Evolutionary conservation across 2,113 vertebrate species (phyloP), one percentile per base, ranked within the genome.

Genomic region (Otocyon megalotis): DNA sequence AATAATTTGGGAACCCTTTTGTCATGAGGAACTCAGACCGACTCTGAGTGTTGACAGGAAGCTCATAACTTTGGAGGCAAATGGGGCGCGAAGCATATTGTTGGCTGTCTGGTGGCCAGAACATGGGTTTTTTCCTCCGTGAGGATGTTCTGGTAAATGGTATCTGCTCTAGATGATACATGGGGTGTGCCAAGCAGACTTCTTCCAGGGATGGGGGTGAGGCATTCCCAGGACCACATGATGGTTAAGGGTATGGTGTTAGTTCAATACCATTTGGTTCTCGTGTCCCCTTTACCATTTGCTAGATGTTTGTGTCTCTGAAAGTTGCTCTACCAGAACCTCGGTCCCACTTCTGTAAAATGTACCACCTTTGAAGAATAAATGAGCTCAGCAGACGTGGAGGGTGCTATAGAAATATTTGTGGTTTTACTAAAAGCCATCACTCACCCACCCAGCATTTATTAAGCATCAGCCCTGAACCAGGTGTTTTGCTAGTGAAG

Each of bases 31-130:
- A 60, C 82, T 35, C 67, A 43, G 77, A 60, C 8, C 2, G 17
- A 72, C 22, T 62, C 82, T 79, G 83, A 82, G 69, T 62, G 63
- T 88, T 95, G 86, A 85, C 50, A 89, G 67, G 88, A 95, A 93
- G 53, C 72, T 94, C 53, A 11, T 88, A 80, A 85, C 43, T 96
- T 92, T 77, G 79, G 56, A 88, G 43, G 58, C 80, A 84, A 74
- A 79, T 65, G 82, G 87, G 58, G 28, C n/a, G 48, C 2, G 24
- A 81, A 92, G 87, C 65, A 50, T 37, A 22, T 71, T 32, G 76
- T 91, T 5, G 50, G 50, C 63, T 30, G 56, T 30, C 72, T 91
- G 74, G 32, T 88, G 88, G 60, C 65, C 28, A 24, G 74, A n/a
- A n/a, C 10, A 1, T 56, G 32, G 62, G 26, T 17, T 37, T 26